Percentiles rank a stretch among this genome's conserved stretches.
Evolutionary conservation across 2,888 invertebrate genomes (phyloP).

Genomic region (Drosophila neotestacea): DNA sequence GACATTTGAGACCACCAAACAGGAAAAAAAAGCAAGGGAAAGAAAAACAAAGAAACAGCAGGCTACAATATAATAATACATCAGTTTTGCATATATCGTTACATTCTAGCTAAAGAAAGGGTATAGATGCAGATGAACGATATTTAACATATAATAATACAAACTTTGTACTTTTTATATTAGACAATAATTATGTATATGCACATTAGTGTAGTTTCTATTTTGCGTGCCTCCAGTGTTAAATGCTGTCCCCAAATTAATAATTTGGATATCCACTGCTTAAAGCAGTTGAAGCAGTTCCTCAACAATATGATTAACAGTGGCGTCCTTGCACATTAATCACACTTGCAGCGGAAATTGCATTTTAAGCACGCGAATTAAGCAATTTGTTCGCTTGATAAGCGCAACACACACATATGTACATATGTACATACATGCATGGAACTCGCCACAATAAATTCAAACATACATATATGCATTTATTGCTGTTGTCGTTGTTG

Average conservation of each 20-base stretch:
- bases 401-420: constrained; percentile 26
- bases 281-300: constrained; percentile 7
- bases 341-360: constrained; percentile 53
- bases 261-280: constrained; percentile 6
- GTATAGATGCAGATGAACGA: too few relatives aligned
- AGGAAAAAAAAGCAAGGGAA: background rate
- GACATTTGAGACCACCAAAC: constrained; percentile 50
- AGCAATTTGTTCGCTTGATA: constrained; percentile 68
- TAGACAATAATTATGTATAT: too few relatives aligned
- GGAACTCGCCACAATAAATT: background rate
- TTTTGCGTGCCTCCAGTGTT: too few relatives aligned
- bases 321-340: constrained; percentile 20
- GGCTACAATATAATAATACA: constrained; percentile 32
- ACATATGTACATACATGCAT: background rate
- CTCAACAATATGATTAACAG: constrained; percentile 15
- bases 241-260: background rate
- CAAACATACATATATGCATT: constrained; percentile 8
- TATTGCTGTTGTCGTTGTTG: constrained; percentile 20
- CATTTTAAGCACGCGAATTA: constrained; percentile 38
- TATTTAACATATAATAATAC: too few relatives aligned
- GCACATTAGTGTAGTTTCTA: background rate
- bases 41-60: constrained; percentile 17
- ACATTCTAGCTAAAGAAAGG: background rate
- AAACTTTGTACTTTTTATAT: too few relatives aligned
- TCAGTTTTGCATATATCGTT: constrained; percentile 24